Evolutionary conservation across 2,113 vertebrate species (phyloP), one percentile per base, ranked within the genome.

Genomic region (Antidorcas marsupialis): DNA sequence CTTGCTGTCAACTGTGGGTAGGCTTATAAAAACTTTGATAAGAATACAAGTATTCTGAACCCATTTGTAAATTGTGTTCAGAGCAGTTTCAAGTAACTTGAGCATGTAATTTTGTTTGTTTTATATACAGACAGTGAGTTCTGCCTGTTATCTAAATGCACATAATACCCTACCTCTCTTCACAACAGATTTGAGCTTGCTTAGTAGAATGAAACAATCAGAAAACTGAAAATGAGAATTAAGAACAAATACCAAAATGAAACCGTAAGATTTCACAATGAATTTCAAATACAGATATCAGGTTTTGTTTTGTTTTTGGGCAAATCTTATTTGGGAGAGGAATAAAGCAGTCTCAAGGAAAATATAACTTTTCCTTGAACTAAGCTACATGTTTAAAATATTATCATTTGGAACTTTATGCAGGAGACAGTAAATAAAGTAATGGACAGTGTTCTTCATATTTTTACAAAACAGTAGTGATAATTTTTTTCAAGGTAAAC

Each of bases 211-310:
- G 86, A 87, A 85, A 76, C 6, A 47, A 91, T 43, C 57, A 92
- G 79, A 95, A 92, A 97, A 71, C 33, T 71, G n/a, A 87, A 96
- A 76, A 59, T 87, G 17, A 79, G 21, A 83, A 94, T 92, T 91
- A 96, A 59, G 84, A 96, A 78, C 43, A 97, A 79, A 87, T 45
- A 91, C 23, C 78, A 76, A 92, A 86, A 90, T 87, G 28, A 96
- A 96, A 88, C 23, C 3, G 4, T 8, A 82, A 84, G 85, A 90
- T 83, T 64, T 83, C 79, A 96, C 30, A 89, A 84, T 74, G 15
- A 83, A 92, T 96, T 95, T 95, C n/a, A 82, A 94, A 96, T 83
- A 52, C 64, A 25, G 14, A 57, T 50, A 53, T 60, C n/a, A 74
- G 67, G n/a, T 36, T 21, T 33, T 16, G 27, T 53, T 82, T 55